Base-by-base conservation (phyloP, 2,797 vertebrate species). In the Typhlichthys subterraneus region DNA sequence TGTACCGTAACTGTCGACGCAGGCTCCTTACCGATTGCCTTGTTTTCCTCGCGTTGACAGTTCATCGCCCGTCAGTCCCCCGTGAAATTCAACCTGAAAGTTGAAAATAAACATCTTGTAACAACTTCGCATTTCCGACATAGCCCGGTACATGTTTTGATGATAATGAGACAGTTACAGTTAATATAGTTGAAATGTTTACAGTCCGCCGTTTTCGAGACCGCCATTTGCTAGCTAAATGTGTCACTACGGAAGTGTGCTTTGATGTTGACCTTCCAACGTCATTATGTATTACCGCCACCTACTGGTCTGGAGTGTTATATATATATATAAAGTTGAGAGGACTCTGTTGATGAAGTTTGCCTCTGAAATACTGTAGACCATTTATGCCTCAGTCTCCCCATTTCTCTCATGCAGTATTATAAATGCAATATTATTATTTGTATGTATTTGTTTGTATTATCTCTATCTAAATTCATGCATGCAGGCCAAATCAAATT, bases 131-230 rank as follows among this genome's bases (percentile, higher is more conserved):
- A 66, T 83, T 70, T 68, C 70, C 73, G 77, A 81, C 66, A 87
- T 65, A 87, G 57, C 69, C 72, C 68, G 82, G 81, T 73, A 91
- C 88, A 90, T 88, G 84, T 87, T 91, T 86, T 77, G 71, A 84
- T 82, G 80, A 90, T 82, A 88, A 84, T 87, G 78, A 88, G 82
- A 89, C 84, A 91, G 90, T 89, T 92, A 93, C 82, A 88, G 75
- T 87, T 75, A 78, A 63, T 75, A 88, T 87, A 87, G 85, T 75
- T 67, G 81, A 73, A 77, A 81, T 79, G 81, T 90, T 90, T 89
- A 91, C 80, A 83, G 75, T 83, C 83, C 86, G 76, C 83, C 75
- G 76, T 86, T 80, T 60, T 62, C 67, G 51, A 74, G 61, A 77
- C 85, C 86, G 87, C 91, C 91, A 92, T 93, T 85, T 83, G 89